Evolutionary conservation across 2,888 invertebrate species (phyloP), one percentile per base, ranked within the genome.

Genomic region (Leptogaster cylindrica): DNA sequence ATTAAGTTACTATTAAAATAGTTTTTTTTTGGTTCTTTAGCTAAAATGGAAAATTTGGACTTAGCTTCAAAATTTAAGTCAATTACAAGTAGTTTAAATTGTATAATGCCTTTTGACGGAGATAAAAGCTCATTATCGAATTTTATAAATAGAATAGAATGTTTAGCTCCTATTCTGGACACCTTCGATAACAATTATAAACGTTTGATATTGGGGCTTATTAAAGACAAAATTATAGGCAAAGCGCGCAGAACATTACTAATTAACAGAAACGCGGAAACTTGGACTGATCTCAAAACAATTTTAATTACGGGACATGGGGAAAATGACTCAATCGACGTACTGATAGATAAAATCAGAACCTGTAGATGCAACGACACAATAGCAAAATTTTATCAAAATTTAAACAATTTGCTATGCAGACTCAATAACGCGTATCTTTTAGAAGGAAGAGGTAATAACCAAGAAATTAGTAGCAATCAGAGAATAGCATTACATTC

Each of bases 211-310:
- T 50, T 66, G 12, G 69, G 69, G 1, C 16, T 28, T 14, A 66
- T 69, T 28, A 69, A 63, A 61, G 66, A 63, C 36, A 66, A 69
- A 51, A 64, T 69, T 46, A 25, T 68, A 36, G 65, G 66, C 23
- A 52, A 23, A 44, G 66, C 68, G 12, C 39, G 55, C 7, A 55
- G 33, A 33, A 52, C 63, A 8, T 27, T 58, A 28, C 14, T 67
- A 12, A 48, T 46, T 3, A 66, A 55, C 58, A 65, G 64, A 16
- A 44, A 58, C 27, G 23, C 41, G 6, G 25, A 28, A 31, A 66
- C 31, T n/a, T 63, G 66, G 55, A 28, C 50, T n/a, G 36, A 63
- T 31, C 5, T 69, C 3, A 58, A 61, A 44, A 12, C 25, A 4
- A 25, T 31, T 28, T 10, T 66, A 14, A 55, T 50, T 41, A 41